Evolutionary conservation across 2,113 vertebrate genomes (phyloP).

Genomic region (Chaetodon auriga): DNA sequence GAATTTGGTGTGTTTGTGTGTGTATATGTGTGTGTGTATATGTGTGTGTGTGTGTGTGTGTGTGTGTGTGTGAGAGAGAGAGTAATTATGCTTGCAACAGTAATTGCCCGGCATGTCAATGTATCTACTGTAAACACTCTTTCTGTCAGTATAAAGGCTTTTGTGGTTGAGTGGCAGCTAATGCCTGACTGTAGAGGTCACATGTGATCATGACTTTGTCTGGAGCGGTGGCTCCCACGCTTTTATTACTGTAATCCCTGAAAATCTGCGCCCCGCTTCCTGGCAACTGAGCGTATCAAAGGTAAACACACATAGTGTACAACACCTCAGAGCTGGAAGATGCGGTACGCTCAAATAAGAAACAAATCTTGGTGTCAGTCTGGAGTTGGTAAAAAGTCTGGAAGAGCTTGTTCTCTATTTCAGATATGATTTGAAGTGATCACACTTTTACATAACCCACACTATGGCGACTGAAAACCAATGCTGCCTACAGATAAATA

Average conservation of each 20-base stretch:
- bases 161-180: constrained; percentile 10
- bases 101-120: constrained; percentile 12
- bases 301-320: neutral
- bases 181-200: neutral
- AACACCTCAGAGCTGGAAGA: neutral
- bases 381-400: too few relatives aligned
- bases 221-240: constrained; percentile 10
- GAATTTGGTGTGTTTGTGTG: constrained; percentile 1
- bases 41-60: neutral
- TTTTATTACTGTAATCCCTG: constrained; percentile 15
- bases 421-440: too few relatives aligned
- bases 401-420: too few relatives aligned
- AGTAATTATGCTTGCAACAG: constrained; percentile 4
- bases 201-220: constrained; percentile 7
- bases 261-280: neutral
- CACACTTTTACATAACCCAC: too few relatives aligned
- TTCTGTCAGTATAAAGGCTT: constrained; percentile 1
- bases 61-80: neutral
- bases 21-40: too few relatives aligned
- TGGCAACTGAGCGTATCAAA: neutral
- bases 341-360: neutral
- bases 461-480: too few relatives aligned
- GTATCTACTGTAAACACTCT: constrained; percentile 21
- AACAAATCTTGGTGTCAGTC: too few relatives aligned
- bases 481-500: too few relatives aligned